Conservation (phyloP, 1,140 invertebrate genomes). For the Aleiodes sp. region DNA sequence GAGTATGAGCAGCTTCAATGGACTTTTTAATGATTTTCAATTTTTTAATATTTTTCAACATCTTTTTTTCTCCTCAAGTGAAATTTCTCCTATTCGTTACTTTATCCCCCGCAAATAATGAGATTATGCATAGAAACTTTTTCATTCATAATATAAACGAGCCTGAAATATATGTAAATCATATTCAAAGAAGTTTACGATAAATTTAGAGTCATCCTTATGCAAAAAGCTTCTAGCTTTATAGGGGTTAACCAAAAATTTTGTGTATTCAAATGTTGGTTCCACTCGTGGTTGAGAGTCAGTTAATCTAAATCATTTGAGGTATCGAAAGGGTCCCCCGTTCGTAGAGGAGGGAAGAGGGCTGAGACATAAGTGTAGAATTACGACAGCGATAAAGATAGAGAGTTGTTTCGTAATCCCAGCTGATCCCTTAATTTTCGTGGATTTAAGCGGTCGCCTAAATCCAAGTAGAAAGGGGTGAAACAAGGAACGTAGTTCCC, state of each 20-base stretch:
- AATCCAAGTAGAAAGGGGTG: background rate
- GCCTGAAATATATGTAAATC: background rate
- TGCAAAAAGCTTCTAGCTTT: background rate
- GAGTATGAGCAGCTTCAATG: no score
- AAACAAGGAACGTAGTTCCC: background rate
- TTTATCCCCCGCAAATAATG: background rate
- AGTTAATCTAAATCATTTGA: background rate
- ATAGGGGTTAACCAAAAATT: conserved; percentile 6
- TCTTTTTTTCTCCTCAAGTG: background rate
- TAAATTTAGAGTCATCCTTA: conserved; percentile 5
- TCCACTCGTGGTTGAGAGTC: conserved; percentile 2
- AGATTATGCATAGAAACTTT: conserved; percentile 1
- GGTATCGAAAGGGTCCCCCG: conserved; percentile 24
- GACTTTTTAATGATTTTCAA: no score
- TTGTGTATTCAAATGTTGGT: conserved; percentile 11
- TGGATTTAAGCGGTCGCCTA: conserved; percentile 40
- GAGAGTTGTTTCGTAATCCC: conserved; percentile 44
- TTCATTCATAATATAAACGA: background rate
- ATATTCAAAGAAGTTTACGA: background rate
- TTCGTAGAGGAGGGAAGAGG: background rate
- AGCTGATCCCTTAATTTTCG: conserved; percentile 57
- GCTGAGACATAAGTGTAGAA: background rate
- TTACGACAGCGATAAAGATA: background rate
- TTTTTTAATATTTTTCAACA: no score
- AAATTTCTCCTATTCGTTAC: background rate